A percentile compares a stretch with the other conserved stretches of the same genome.
phyloP scores from a whole-genome alignment of 2,888 invertebrate species.

The Machimus rusticus region DNA sequence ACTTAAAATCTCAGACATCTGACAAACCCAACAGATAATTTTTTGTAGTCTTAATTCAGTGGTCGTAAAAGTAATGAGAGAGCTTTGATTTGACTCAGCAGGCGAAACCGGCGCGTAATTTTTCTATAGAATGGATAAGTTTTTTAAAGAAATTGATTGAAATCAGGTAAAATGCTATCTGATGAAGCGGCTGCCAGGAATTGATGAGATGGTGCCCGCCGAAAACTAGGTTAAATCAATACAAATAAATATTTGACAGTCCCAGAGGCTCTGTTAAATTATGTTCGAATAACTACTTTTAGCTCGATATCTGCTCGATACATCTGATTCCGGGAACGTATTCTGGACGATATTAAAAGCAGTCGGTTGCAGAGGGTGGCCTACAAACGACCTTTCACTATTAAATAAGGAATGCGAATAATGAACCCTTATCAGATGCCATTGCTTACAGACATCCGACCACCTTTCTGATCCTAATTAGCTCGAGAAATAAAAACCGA shows the following conservation, averaged over 20 bases:
- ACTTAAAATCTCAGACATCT: not conserved
- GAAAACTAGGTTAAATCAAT: not conserved
- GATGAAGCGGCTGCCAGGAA: not conserved
- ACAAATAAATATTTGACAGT: not conserved
- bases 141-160: not conserved
- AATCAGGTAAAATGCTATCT: not conserved
- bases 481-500: conserved; percentile 20
- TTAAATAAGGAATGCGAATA: not conserved
- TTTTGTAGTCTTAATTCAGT: not conserved
- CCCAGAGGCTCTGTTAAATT: not conserved
- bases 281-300: not conserved
- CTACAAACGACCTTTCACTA: not conserved
- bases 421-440: not conserved
- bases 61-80: not conserved
- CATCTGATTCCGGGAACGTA: not conserved
- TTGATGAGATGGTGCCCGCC: not conserved
- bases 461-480: conserved; percentile 30
- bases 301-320: not conserved
- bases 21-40: not conserved
- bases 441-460: not conserved
- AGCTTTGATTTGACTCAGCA: not conserved
- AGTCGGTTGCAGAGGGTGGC: not conserved
- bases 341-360: not conserved
- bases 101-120: not conserved
- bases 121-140: not conserved